Conservation (phyloP, 2,113 vertebrate species). For the Cynoglossus semilaevis region DNA sequence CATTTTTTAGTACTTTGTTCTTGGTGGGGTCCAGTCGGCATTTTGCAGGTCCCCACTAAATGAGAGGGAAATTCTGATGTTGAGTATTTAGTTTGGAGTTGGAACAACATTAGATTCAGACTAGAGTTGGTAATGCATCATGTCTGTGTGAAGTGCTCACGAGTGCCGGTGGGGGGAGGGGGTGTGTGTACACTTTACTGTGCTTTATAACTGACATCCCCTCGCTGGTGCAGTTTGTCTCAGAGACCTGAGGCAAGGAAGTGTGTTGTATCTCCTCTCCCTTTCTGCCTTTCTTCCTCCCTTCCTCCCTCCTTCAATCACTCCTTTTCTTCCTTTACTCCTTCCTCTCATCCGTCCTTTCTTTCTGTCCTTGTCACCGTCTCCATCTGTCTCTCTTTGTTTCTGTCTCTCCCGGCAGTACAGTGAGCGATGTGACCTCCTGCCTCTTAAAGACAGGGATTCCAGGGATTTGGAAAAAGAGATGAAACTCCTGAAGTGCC, state of each 20-base stretch:
- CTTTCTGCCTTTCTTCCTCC: constrained; percentile 9
- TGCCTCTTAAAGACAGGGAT: constrained; percentile 48
- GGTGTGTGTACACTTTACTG: constrained; percentile 2
- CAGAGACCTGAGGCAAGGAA: constrained; percentile 45
- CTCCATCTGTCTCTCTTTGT: constrained; percentile 36
- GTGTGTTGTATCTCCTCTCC: constrained; percentile 20
- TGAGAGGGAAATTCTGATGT: too few relatives aligned
- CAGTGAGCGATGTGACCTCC: constrained; percentile 48
- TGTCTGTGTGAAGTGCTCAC: neutral
- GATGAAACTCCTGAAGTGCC: constrained; percentile 22
- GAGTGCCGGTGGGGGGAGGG: neutral
- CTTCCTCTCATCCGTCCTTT: constrained; percentile 19
- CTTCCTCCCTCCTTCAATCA: constrained; percentile 4
- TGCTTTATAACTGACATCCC: constrained; percentile 37
- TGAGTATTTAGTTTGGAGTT: too few relatives aligned
- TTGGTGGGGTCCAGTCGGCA: too few relatives aligned
- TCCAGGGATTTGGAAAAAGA: constrained; percentile 52
- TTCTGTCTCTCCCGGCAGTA: constrained; percentile 38
- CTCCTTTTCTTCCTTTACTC: neutral
- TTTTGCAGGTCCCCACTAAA: too few relatives aligned
- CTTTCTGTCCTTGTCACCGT: constrained; percentile 17
- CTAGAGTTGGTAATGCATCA: neutral
- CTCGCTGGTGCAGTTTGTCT: constrained; percentile 56
- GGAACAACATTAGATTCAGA: too few relatives aligned
- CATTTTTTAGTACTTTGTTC: neutral